Evolutionary conservation across 1,140 invertebrate genomes (phyloP), one percentile per base, ranked within the genome.

Genomic region (Ceratosolen fusciceps): DNA sequence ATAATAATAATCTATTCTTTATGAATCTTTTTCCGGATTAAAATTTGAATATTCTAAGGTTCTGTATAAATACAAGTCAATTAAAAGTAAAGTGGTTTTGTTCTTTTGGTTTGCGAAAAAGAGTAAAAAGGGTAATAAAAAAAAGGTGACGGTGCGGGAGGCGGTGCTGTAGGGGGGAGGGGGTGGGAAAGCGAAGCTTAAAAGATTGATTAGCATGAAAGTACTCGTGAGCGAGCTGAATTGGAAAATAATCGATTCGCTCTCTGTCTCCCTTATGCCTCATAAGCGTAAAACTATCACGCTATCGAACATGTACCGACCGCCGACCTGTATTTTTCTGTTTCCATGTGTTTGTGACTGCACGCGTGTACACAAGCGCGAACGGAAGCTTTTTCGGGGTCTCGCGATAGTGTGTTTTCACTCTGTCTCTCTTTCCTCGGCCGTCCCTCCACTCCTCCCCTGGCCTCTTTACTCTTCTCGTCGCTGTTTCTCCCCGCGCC

Each of bases 191-290:
- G 29, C 14, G 5, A 71, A 26, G 31, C 58, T 39, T 67, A n/a
- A 73, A 79, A 74, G 70, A 65, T 79, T 73, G 70, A 79, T 79
- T 79, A 79, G n/a, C 70, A 37, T 62, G 26, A 54, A 56, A 68
- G 71, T 67, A 54, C n/a, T 19, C 62, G 47, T 52, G 31, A 67
- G 60, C n/a, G 49, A 24, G 60, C 71, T 54, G 58, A 68, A 74
- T 79, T 72, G 72, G 72, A 74, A 79, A 80, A 80, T 74, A 80
- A 74, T 80, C 78, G 78, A 80, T 80, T 65, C 26, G 21, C 34
- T 34, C 16, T 47, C 29, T 68, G 49, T 37, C 74, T 62, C 29
- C 7, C 37, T 71, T 37, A 37, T 56, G 39, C 37, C 52, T 67
- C 34, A 54, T 54, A 56, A 77, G 49, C 62, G 75, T 56, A 54